Evolutionary conservation across 30 jellyfish, hydroid and myxozoan genomes (phyloP).

Genomic region (Pelagia noctiluca): DNA sequence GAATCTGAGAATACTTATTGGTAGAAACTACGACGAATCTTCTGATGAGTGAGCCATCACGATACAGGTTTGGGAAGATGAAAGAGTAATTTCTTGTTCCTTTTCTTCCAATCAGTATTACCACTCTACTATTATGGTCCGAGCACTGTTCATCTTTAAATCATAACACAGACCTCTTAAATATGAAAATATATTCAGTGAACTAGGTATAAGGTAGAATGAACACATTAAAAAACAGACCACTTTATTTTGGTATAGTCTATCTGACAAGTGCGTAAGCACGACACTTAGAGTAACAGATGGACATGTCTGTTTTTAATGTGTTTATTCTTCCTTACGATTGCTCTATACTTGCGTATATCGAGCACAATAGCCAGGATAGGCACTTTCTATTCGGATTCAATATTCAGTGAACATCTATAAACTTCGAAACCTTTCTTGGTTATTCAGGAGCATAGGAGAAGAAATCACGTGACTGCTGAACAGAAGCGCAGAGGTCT

Average conservation of each 20-base stretch:
- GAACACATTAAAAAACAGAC: no score
- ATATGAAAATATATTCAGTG: no score
- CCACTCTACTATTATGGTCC: background rate
- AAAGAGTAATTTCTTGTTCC: background rate
- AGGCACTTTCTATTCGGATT: background rate
- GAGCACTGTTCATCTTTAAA: no score
- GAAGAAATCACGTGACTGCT: conserved; percentile 90
- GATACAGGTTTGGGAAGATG: background rate
- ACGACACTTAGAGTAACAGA: background rate
- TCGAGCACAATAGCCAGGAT: no score
- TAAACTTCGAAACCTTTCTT: no score
- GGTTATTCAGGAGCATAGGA: conserved; percentile 77
- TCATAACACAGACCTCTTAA: no score
- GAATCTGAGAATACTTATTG: background rate
- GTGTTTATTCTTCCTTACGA: background rate
- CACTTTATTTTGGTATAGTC: no score
- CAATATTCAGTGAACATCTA: no score
- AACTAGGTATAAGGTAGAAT: no score
- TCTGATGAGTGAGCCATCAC: background rate
- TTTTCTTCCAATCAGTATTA: background rate
- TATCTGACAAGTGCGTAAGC: no score
- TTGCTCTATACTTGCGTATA: background rate
- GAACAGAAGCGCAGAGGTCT: conserved; percentile 93
- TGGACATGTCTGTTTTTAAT: background rate
- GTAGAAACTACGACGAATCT: background rate